Evolutionary conservation across 2,113 vertebrate species (phyloP).

Genomic region (Phycodurus eques): DNA sequence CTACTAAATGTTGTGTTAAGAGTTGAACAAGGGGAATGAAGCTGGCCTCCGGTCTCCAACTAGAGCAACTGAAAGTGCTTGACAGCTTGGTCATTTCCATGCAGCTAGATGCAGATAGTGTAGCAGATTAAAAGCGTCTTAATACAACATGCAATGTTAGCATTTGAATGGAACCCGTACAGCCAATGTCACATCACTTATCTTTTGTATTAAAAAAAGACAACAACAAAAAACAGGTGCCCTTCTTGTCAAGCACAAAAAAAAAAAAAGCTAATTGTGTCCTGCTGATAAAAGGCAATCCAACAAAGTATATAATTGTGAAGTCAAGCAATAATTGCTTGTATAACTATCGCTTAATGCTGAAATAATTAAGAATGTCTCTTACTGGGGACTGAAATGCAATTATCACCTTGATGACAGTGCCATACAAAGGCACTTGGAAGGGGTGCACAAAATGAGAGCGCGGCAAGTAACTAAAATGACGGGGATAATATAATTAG

Average conservation of each 20-base stretch:
- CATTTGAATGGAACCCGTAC: conserved; percentile 53
- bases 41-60: conserved; percentile 36
- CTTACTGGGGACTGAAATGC: conserved; percentile 65
- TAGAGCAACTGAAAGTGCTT: conserved; percentile 33
- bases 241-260: conserved; percentile 57
- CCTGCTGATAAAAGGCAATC: conserved; percentile 69
- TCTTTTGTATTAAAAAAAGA: conserved; percentile 43
- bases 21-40: background rate
- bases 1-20: background rate
- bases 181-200: conserved; percentile 56
- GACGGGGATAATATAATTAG: conserved; percentile 66
- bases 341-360: conserved; percentile 66
- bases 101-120: conserved; percentile 8
- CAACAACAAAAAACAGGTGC: conserved; percentile 22
- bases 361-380: conserved; percentile 73
- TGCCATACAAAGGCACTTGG: conserved; percentile 60
- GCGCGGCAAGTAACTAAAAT: conserved; percentile 64
- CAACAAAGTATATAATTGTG: conserved; percentile 72
- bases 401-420: conserved; percentile 72
- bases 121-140: conserved; percentile 52
- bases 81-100: conserved; percentile 35
- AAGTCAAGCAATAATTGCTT: conserved; percentile 73
- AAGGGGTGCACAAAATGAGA: conserved; percentile 42
- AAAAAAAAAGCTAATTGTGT: conserved; percentile 47
- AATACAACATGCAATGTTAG: conserved; percentile 50